Evolutionary conservation across 2,888 invertebrate genomes (phyloP).

Genomic region (Periphyllus acericola): DNA sequence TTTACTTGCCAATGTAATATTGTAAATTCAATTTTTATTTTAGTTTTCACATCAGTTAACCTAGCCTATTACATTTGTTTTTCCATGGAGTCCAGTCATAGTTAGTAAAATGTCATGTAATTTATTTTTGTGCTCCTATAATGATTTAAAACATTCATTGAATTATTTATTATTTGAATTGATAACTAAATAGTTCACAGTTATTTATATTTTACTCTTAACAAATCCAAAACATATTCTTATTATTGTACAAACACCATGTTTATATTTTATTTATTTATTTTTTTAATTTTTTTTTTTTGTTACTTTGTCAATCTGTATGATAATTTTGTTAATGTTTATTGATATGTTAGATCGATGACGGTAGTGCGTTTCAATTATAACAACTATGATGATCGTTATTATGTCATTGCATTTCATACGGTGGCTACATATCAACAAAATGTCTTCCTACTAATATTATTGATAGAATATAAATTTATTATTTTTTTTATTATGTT

Average conservation of each 20-base stretch:
- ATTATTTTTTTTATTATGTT: conserved; percentile 21
- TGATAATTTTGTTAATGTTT: conserved; percentile 23
- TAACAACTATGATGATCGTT: conserved; percentile 12
- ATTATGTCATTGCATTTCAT: conserved; percentile 8
- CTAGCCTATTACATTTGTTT: not conserved
- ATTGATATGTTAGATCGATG: conserved; percentile 35
- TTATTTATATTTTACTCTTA: not conserved
- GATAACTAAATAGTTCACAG: not conserved
- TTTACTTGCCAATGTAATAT: conserved; percentile 61
- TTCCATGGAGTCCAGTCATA: conserved; percentile 49
- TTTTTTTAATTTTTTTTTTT: conserved; percentile 10
- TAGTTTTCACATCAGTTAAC: not conserved
- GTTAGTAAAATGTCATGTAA: not conserved
- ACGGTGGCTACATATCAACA: conserved; percentile 30
- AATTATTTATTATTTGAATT: not conserved
- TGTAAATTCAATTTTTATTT: conserved; percentile 63
- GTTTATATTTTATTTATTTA: not conserved
- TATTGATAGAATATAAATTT: conserved; percentile 33
- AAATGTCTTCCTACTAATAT: conserved; percentile 51
- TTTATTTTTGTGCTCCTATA: not conserved
- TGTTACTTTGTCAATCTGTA: conserved; percentile 5
- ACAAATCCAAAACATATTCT: not conserved
- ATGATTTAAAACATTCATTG: not conserved
- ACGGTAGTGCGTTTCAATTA: not conserved
- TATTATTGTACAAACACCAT: not conserved